Evolutionary conservation across 1,140 invertebrate genomes (phyloP), one percentile per base, ranked within the genome.

Genomic region (Polypedilum pembai): DNA sequence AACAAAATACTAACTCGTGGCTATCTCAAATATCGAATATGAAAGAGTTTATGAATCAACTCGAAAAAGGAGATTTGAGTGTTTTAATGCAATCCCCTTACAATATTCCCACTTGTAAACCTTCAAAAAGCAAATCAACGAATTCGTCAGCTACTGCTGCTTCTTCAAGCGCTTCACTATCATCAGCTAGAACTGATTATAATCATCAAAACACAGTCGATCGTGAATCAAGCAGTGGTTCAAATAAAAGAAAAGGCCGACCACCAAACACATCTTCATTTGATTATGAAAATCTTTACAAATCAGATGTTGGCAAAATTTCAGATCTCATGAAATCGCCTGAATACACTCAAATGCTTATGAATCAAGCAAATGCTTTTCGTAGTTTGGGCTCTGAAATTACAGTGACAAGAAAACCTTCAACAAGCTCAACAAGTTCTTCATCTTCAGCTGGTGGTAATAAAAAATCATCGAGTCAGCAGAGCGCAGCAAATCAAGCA

Each of bases 241-340:
- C 21, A 40, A 40, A 7, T 33, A 66, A 74, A 20, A 40, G 17
- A 66, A 40, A 33, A 66, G 74, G 56, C 7, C 17, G n/a, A 74
- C 80, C 80, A 73, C 40, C 24, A 12, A 73, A 73, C 8, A 33
- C 12, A 8, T 12, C 40, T 40, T 12, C 72, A 40, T 40, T 40
- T 40, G 24, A 73, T 0, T 69, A 69, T 69, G 72, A 40, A 40
- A 5, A 3, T 7, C 17, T n/a, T 12, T 56, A 24, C 0, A 82
- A 82, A 74, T 80, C 80, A 72, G 81, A 82, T 78, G 80, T 81
- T 0, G 72, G 81, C 1, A 82, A 82, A 75, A 82, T 82, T 77
- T 80, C 78, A 66, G 81, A 82, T 74, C 74, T 82, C 1, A 81
- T 82, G 41, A 77, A 79, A 0, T 82, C 80, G 3, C 80, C 81